These are phyloP conservation scores for Pollimyrus isidori DNA, from an alignment of 2,113 vertebrate species.

Conservation along the genomic window DNA sequence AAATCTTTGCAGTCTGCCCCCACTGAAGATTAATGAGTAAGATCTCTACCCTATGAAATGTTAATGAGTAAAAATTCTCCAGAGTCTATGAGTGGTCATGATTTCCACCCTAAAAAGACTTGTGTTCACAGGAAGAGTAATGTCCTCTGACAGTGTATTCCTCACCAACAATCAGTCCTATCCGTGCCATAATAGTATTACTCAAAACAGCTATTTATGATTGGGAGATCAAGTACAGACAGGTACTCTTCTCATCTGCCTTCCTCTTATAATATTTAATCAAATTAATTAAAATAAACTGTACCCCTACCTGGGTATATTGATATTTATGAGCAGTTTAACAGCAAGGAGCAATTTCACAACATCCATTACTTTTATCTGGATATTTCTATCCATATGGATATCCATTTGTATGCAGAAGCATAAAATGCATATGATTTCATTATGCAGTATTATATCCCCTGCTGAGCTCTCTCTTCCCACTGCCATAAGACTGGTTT, in stretches of 20 bases:
- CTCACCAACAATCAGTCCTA: not conserved
- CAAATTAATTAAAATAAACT: not conserved
- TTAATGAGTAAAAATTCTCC: conserved; percentile 5
- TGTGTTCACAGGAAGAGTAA: not conserved
- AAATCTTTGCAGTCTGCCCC: not conserved
- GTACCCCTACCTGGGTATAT: not conserved
- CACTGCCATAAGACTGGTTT: not conserved
- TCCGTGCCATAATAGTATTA: not conserved
- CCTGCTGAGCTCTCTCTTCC: not conserved
- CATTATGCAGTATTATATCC: not conserved
- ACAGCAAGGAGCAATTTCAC: not conserved
- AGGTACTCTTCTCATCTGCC: not conserved
- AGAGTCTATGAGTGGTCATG: not conserved
- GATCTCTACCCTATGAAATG: conserved; percentile 3
- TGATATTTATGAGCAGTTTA: not conserved
- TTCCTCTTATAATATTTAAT: not conserved
- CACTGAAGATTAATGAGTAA: not conserved
- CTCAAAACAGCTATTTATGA: not conserved
- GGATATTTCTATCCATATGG: not conserved
- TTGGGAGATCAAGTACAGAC: not conserved
- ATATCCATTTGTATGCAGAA: not conserved
- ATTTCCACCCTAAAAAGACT: not conserved
- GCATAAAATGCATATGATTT: not conserved
- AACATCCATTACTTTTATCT: not conserved
- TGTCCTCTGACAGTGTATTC: not conserved